Conservation (phyloP, 2,797 vertebrate genomes). For the Pseudotriccus pelzelni region DNA sequence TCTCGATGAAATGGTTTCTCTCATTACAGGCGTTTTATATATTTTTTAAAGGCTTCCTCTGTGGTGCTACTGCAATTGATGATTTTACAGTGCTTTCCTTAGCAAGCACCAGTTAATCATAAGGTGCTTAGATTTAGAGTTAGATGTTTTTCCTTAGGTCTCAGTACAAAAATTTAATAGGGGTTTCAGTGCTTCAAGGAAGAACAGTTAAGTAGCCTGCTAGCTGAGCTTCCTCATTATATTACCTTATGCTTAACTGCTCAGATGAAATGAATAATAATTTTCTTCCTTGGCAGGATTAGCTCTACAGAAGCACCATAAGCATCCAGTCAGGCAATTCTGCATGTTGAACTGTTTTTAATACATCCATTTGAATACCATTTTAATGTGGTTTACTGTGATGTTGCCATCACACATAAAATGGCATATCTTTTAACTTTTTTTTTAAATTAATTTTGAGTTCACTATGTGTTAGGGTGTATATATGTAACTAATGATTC, state of each 20-base stretch:
- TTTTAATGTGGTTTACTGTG: background rate
- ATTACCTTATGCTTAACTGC: slow-evolving; percentile 42
- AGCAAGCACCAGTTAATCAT: slow-evolving; percentile 26
- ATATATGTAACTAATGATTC: slow-evolving; percentile 30
- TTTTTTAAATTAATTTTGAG: background rate
- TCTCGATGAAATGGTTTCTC: accelerated
- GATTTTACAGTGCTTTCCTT: background rate
- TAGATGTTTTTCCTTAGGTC: background rate
- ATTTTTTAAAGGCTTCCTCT: background rate
- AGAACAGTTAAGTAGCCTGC: slow-evolving; percentile 41
- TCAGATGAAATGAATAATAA: slow-evolving; percentile 34
- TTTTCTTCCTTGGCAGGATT: slow-evolving; percentile 33
- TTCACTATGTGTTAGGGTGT: background rate
- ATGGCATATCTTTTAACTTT: background rate
- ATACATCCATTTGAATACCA: slow-evolving; percentile 1
- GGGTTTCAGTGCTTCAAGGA: slow-evolving; percentile 32
- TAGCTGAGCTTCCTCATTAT: slow-evolving; percentile 21
- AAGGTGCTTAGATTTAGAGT: slow-evolving; percentile 8
- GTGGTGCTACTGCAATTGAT: background rate
- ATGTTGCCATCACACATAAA: background rate
- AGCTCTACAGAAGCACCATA: background rate
- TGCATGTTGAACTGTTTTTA: slow-evolving; percentile 3
- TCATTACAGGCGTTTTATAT: background rate
- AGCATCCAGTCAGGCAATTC: slow-evolving; percentile 12
- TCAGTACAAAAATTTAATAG: slow-evolving; percentile 34